These are phyloP conservation scores for Heliocidaris tuberculata DNA, from an alignment of 35 echinoderm and acorn worm genomes.

Conservation along the genomic window DNA sequence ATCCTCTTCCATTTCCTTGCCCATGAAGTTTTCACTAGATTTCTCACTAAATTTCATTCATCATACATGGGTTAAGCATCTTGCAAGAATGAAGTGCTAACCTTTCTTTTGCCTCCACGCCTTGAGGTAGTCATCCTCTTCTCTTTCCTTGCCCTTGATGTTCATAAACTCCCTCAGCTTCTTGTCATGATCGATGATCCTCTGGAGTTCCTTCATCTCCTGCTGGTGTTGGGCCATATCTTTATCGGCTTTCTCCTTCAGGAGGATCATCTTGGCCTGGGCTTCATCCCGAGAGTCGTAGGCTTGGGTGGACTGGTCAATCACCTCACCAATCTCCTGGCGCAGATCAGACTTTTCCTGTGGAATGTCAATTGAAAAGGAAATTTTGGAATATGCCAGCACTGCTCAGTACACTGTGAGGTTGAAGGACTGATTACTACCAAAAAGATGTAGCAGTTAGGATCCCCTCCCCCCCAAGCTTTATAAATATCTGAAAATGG, in stretches of 20 bases:
- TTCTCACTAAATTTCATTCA: too few species aligned
- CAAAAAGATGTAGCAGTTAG: too few species aligned
- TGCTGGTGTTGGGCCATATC: conserved; percentile 92
- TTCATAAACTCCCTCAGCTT: conserved; percentile 97
- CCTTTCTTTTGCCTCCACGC: conserved; percentile 80
- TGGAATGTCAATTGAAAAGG: not conserved
- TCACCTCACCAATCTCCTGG: conserved; percentile 92
- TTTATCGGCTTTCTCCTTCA: conserved; percentile 99
- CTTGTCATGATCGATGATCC: conserved; percentile 96
- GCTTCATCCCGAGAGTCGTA: conserved; percentile 94
- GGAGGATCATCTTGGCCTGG: conserved; percentile 98
- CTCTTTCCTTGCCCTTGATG: conserved; percentile 93
- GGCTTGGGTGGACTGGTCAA: conserved; percentile 97
- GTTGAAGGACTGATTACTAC: too few species aligned
- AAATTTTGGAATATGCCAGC: not conserved
- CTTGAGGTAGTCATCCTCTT: conserved; percentile 92
- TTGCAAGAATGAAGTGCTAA: not conserved
- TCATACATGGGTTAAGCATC: too few species aligned
- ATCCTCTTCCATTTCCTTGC: too few species aligned
- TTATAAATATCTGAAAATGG: too few species aligned
- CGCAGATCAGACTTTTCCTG: conserved; percentile 82
- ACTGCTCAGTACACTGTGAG: too few species aligned
- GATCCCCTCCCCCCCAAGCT: too few species aligned
- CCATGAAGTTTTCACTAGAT: too few species aligned
- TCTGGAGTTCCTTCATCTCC: conserved; percentile 97